Percentiles rank a stretch among this genome's conserved stretches.
Evolutionary conservation across 2,888 invertebrate genomes (phyloP).

Genomic region (Branchellion lobata): DNA sequence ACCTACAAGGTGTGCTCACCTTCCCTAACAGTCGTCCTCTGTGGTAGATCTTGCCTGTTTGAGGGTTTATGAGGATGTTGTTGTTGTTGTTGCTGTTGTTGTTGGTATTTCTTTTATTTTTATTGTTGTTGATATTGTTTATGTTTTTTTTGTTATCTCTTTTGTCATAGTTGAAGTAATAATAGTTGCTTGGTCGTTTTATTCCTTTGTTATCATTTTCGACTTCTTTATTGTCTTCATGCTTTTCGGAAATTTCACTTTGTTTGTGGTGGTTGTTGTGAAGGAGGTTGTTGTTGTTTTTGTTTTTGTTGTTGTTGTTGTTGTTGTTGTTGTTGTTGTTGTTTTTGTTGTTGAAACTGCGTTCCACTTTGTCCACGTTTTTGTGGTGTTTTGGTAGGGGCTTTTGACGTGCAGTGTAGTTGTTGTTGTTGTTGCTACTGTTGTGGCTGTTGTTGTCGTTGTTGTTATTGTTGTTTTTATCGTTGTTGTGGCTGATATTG

Average conservation of each 20-base stretch:
- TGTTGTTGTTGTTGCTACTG: too few species aligned
- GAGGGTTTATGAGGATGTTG: slow-evolving; percentile 26
- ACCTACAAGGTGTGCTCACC: slow-evolving; percentile 6
- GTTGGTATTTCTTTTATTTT: not conserved
- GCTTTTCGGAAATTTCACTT: not conserved
- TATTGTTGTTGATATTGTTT: not conserved
- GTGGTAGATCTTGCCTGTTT: slow-evolving; percentile 37
- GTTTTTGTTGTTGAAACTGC: not conserved
- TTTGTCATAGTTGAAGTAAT: not conserved
- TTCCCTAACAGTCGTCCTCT: slow-evolving; percentile 44
- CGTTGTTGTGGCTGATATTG: slow-evolving; percentile 23
- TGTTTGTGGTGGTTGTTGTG: not conserved
- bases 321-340: not conserved
- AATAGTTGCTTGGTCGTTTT: not conserved
- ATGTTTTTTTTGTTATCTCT: not conserved
- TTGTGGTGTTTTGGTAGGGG: not conserved
- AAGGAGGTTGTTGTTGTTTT: not conserved
- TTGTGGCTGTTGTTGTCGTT: not conserved
- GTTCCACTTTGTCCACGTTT: not conserved
- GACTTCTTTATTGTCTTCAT: not conserved
- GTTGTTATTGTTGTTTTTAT: not conserved
- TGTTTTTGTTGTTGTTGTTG: not conserved
- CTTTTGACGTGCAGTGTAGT: too few species aligned
- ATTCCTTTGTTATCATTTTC: not conserved
- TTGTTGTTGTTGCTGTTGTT: not conserved